Conservation (phyloP, 2,113 vertebrate genomes). For the Eublepharis macularius region DNA sequence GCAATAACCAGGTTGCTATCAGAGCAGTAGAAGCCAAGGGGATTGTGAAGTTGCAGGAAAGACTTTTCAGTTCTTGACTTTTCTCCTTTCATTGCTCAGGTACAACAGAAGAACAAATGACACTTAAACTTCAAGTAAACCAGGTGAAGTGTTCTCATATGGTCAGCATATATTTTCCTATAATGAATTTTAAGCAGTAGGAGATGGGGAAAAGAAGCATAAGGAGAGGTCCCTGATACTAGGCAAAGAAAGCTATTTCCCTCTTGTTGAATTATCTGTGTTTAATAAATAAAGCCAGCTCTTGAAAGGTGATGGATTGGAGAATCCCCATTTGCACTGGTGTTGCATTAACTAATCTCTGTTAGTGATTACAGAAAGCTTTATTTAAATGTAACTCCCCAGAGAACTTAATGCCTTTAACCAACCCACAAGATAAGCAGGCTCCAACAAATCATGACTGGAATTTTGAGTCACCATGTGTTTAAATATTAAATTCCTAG, state of each 20-base stretch:
- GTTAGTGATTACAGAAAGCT: background rate
- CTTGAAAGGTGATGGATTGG: slow-evolving; percentile 1
- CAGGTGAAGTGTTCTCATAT: background rate
- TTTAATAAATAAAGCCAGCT: background rate
- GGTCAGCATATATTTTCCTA: background rate
- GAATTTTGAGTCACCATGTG: background rate
- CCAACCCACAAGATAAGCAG: background rate
- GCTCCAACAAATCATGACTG: background rate
- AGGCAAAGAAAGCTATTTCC: background rate
- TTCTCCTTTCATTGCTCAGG: background rate
- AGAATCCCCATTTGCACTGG: background rate
- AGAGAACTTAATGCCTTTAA: background rate
- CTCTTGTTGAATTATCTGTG: background rate
- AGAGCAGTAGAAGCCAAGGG: background rate
- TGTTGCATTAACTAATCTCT: background rate
- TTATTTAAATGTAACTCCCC: slow-evolving; percentile 12
- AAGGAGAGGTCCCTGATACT: background rate
- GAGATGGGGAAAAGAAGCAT: rapidly evolving
- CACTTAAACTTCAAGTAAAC: background rate
- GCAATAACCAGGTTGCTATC: slow-evolving; percentile 23
- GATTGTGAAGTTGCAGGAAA: background rate
- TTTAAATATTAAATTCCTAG: slow-evolving; percentile 9
- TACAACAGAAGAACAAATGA: background rate
- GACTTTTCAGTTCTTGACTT: background rate
- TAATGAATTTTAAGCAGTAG: slow-evolving; percentile 1